Conservation (phyloP, 2,888 invertebrate genomes). For the Uloborus plumipes region DNA sequence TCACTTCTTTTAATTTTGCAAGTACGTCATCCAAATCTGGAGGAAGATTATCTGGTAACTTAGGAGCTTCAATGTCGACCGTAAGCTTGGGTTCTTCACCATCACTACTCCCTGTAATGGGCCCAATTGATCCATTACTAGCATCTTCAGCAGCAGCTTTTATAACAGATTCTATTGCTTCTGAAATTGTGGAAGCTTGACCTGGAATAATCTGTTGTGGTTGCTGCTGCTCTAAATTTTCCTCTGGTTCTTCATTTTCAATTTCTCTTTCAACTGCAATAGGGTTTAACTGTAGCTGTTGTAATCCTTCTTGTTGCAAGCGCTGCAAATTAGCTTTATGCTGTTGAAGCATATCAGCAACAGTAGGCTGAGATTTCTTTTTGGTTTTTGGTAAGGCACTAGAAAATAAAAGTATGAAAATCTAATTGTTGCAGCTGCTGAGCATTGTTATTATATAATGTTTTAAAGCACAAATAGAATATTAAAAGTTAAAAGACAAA, state of each 20-base stretch:
- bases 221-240: slow-evolving; percentile 1
- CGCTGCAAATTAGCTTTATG: slow-evolving; percentile 67
- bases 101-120: slow-evolving; percentile 65
- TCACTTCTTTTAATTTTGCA: slow-evolving; percentile 72
- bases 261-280: slow-evolving; percentile 53
- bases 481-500: too few relatives aligned
- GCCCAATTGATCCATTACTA: slow-evolving; percentile 58
- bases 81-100: slow-evolving; percentile 61
- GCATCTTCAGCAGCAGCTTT: slow-evolving; percentile 50
- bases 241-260: slow-evolving; percentile 45
- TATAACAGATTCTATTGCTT: slow-evolving; percentile 59
- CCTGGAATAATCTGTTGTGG: slow-evolving; percentile 8
- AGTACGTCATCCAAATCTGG: slow-evolving; percentile 73
- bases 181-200: slow-evolving; percentile 39
- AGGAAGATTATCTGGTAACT: slow-evolving; percentile 73
- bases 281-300: slow-evolving; percentile 49
- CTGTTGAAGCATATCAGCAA: slow-evolving; percentile 70
- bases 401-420: slow-evolving; percentile 1
- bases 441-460: slow-evolving; percentile 14
- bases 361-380: slow-evolving; percentile 69
- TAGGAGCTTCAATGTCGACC: slow-evolving; percentile 65
- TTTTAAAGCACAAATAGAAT: too few relatives aligned
- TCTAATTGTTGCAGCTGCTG: neutral
- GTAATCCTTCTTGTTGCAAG: slow-evolving; percentile 47
- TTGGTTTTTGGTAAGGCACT: slow-evolving; percentile 67